Conservation (phyloP, 2,888 invertebrate species). For the Perdita meconis region DNA sequence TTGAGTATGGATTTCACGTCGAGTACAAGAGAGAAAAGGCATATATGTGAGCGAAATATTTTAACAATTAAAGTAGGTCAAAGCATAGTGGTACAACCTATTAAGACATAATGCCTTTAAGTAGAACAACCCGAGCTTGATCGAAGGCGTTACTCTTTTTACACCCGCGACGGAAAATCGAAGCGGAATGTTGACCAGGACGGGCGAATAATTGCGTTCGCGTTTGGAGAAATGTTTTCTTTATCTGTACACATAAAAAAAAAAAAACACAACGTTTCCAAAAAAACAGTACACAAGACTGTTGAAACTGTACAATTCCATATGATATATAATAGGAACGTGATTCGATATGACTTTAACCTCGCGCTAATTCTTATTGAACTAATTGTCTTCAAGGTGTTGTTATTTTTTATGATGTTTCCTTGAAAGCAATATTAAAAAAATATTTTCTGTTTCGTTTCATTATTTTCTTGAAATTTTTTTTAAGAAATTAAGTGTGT, state of each 20-base stretch:
- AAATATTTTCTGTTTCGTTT: background rate
- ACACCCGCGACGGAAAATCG: no score
- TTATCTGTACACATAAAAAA: no score
- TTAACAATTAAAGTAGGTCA: no score
- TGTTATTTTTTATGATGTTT: background rate
- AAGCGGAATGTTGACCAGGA: no score
- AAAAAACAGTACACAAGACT: background rate
- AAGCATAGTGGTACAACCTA: no score
- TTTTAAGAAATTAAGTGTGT: conserved; percentile 12
- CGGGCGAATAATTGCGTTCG: background rate
- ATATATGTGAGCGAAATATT: no score
- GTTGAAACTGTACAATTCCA: conserved; percentile 10
- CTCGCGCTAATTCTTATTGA: background rate
- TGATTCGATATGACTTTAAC: background rate
- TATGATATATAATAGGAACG: no score
- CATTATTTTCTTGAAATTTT: background rate
- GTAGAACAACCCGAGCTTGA: no score
- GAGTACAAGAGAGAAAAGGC: no score
- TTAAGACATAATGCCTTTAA: no score
- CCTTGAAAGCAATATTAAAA: background rate
- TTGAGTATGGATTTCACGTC: no score
- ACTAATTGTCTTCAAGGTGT: background rate
- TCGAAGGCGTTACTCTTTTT: no score
- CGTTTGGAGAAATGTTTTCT: background rate
- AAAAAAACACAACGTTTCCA: conserved; percentile 3